Conservation (phyloP, 2,888 invertebrate species). For the Standfussiana lucernea region DNA sequence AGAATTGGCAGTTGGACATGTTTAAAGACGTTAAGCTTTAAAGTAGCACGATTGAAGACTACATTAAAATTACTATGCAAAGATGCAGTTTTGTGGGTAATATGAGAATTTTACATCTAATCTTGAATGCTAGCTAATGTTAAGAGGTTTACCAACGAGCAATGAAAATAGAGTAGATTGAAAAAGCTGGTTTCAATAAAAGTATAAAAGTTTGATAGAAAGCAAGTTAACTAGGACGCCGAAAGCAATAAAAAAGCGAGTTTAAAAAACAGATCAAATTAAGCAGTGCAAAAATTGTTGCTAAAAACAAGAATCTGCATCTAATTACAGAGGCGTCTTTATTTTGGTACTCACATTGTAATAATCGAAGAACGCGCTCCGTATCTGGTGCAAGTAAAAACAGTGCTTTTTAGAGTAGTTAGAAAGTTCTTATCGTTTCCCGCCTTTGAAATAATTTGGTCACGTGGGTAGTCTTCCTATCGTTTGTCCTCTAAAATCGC, state of each 20-base stretch:
- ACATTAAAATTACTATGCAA: constrained; percentile 8
- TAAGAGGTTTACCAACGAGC: not conserved
- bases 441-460: not conserved
- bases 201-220: not conserved
- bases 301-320: not conserved
- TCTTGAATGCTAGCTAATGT: not conserved
- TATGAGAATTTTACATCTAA: not conserved
- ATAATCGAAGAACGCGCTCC: constrained; percentile 49
- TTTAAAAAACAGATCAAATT: not conserved
- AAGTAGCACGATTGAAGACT: not conserved
- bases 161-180: not conserved
- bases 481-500: not conserved
- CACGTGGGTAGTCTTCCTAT: not conserved
- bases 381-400: constrained; percentile 42
- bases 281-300: not conserved
- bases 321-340: not conserved
- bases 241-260: not conserved
- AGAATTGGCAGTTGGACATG: constrained; percentile 50
- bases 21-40: constrained; percentile 12
- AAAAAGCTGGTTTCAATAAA: not conserved
- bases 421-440: not conserved
- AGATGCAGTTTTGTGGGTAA: constrained; percentile 12
- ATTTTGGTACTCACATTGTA: constrained; percentile 50
- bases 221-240: not conserved
- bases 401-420: constrained; percentile 8